Evolutionary conservation across 2,888 invertebrate genomes (phyloP), one percentile per base, ranked within the genome.

Genomic region (Pollenia griseotomentosa): DNA sequence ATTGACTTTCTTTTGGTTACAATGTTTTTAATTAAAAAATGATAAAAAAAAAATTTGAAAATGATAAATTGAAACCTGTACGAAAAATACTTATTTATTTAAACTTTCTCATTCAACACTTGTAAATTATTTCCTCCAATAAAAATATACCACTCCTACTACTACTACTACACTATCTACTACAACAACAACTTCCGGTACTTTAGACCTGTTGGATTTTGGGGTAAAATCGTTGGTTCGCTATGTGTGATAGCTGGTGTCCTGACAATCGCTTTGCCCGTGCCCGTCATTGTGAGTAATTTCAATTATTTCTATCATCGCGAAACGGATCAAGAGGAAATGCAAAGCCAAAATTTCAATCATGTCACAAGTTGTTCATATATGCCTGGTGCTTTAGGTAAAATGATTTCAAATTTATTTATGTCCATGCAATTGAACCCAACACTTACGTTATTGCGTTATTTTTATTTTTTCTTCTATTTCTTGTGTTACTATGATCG

Each of bases 271-370:
- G 99, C 99, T 89, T 96, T 99, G 92, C 99, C 99, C 90, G 99
- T 99, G 93, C 99, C 99, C 91, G 99, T 99, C 95, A 99, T 99
- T 95, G 99, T 99, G 93, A 99, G 99, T 94, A 99, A 99, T 95
- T 99, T 99, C 96, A 99, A 99, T 95, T 99, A 99, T 95, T 99
- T 99, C 96, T 99, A 99, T 95, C 99, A 99, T 94, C 97, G 99
- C 92, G 99, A 99, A 95, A 99, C 99, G 92, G 99, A 99, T 95
- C 98, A 98, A 95, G 99, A 99, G 94, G 99, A 99, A 95, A 98
- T 98, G 98, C 98, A 99, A 95, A 98, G 98, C 92, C 98, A 98
- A 95, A 98, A 98, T 95, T 98, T 98, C 95, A 98, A 98, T 95
- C 98, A 98, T 94, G 98, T 98, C 94, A 98, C 98, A 94, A 98